A percentile compares a stretch with the other conserved stretches of the same genome.
These are phyloP conservation scores for Dryadula phaetusa DNA, from an alignment of 2,888 invertebrate species.

Conservation along the genomic window DNA sequence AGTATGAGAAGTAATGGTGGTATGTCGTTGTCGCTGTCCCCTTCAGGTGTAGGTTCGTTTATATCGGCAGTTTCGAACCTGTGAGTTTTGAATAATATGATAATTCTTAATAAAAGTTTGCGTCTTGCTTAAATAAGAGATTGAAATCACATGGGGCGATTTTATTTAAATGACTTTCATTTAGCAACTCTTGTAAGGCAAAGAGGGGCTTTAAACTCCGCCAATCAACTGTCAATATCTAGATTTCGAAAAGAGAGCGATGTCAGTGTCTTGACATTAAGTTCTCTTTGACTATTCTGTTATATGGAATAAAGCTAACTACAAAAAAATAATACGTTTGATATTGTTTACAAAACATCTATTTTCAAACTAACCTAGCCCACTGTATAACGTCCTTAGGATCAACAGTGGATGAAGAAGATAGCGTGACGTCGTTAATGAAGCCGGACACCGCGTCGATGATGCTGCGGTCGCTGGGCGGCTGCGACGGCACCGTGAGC, in stretches of 20 bases:
- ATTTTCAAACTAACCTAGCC: constrained; percentile 85
- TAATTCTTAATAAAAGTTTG: no score
- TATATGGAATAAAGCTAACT: no score
- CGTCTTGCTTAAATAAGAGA: no score
- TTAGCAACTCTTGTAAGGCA: no score
- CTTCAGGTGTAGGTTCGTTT: constrained; percentile 89
- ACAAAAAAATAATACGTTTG: no score
- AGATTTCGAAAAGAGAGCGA: no score
- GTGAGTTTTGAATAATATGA: background rate
- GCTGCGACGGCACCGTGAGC: constrained; percentile 93
- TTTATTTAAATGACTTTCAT: no score
- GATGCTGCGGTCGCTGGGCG: constrained; percentile 95
- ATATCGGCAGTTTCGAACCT: constrained; percentile 94
- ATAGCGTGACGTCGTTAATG: constrained; percentile 95
- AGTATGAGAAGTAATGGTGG: constrained; percentile 93
- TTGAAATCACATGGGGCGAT: no score
- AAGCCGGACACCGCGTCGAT: constrained; percentile 98
- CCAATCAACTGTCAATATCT: no score
- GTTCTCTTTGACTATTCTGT: no score
- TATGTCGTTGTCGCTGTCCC: constrained; percentile 88
- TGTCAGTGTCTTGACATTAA: no score
- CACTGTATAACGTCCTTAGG: constrained; percentile 87
- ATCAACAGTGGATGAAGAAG: constrained; percentile 84
- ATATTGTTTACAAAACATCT: background rate
- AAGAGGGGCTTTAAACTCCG: no score